phyloP scores from a whole-genome alignment of 2,113 vertebrate species.

The Aleadryas rufinucha region DNA sequence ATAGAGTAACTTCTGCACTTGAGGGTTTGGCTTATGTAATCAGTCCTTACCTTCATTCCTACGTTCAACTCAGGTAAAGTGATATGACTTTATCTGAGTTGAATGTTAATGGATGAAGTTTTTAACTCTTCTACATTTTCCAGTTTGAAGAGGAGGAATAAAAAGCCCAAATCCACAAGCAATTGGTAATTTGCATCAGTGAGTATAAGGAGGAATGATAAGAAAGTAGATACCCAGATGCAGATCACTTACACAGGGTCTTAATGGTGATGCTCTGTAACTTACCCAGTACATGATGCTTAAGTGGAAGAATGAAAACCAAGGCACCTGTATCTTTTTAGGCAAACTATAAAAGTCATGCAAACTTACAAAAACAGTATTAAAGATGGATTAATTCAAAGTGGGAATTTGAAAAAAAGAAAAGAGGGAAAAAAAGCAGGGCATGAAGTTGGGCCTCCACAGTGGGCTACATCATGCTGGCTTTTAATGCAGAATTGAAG shows the following conservation, averaged over 20 bases:
- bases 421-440: accelerated
- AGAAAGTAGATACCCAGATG: neutral
- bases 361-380: neutral
- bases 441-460: neutral
- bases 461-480: neutral
- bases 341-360: neutral
- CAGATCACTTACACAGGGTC: neutral
- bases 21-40: neutral
- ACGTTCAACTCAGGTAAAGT: neutral
- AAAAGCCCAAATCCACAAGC: neutral
- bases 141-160: neutral
- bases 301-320: neutral
- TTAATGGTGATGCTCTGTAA: neutral
- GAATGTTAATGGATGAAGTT: neutral
- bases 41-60: neutral
- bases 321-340: neutral
- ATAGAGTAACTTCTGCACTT: neutral
- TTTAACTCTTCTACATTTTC: neutral
- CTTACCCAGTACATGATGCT: too few relatives aligned
- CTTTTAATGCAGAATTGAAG: neutral
- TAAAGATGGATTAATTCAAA: neutral
- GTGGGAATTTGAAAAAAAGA: neutral
- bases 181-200: neutral
- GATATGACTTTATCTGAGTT: accelerated
- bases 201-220: neutral